Base-by-base conservation (phyloP, 2,113 vertebrate species). In the Polypterus bichir region DNA sequence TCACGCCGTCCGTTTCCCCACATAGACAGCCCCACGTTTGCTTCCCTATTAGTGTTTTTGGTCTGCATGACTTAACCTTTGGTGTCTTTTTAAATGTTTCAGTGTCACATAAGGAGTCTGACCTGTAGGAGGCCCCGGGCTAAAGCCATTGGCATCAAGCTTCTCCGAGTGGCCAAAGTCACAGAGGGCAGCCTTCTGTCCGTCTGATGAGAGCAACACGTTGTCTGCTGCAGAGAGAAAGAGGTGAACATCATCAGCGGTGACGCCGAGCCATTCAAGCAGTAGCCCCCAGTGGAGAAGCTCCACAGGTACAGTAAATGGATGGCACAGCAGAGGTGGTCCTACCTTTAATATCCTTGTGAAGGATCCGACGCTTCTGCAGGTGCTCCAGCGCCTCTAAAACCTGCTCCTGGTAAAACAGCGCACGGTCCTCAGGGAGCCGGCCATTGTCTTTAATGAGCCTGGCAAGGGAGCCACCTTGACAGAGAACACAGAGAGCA, bases 331-430 rank as follows among this genome's bases (percentile, higher is more conserved):
- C 6, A 44, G 10, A 7, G 48, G 48, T 46, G 46, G 64, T 11
- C 70, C 57, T 75, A 97, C 96, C 94, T 89, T 98, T 98, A 59
- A 98, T 81, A 49, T 98, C 96, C 46, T 94, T 88, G 51, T 98
- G 96, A 3, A 86, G 83, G 68, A 98, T 80, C 57, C 77, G 85
- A 57, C 79, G 88, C 63, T 80, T 83, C 4, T 86, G 84, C 57
- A 98, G 81, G 77, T 95, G 86, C 63, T 91, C 87, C 66, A 97
- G 78, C 0, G 89, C 92, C 48, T 85, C 87, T 3, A 91, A 66
- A 0, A 88, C 88, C 66, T 98, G 92, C 5, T 75, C 79, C 65
- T 90, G 74, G 76, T 96, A 98, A 72, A 91, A 83, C 52, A 98
- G 87, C 53, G 92, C 89, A 56, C 92, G 81, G 72, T 97, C 93